phyloP scores from a whole-genome alignment of 2,113 vertebrate species.

The Empidonax traillii region DNA sequence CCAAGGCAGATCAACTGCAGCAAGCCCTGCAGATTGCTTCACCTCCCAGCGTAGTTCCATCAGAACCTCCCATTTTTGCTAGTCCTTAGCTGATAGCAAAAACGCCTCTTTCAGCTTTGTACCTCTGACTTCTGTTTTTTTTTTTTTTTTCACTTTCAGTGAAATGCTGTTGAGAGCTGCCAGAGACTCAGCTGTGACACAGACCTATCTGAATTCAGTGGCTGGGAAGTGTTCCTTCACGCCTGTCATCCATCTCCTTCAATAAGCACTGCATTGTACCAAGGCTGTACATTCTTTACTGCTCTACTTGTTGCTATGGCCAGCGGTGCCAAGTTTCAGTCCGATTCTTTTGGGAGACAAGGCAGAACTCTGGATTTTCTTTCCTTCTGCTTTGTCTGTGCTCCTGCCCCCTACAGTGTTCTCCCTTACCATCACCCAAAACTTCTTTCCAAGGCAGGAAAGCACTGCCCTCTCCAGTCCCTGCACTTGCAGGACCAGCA shows the following conservation, averaged over 20 bases:
- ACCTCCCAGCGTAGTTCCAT: neutral
- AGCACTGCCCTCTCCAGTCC: neutral
- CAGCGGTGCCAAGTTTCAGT: constrained; percentile 42
- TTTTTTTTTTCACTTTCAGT: neutral
- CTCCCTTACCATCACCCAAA: neutral
- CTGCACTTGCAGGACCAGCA: neutral
- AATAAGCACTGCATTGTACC: constrained; percentile 44
- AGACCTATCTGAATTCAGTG: constrained; percentile 12
- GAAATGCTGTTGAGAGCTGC: constrained; percentile 15
- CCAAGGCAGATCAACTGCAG: constrained; percentile 20
- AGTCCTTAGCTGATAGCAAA: constrained; percentile 8
- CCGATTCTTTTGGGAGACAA: neutral
- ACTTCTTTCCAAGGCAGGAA: neutral
- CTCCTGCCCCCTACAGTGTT: neutral
- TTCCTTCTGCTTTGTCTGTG: constrained; percentile 5
- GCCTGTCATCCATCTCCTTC: constrained; percentile 22
- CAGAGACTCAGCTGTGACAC: constrained; percentile 21
- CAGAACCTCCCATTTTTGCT: neutral
- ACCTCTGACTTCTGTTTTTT: neutral
- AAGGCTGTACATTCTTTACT: constrained; percentile 51
- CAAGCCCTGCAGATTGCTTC: constrained; percentile 8
- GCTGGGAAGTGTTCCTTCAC: constrained; percentile 29
- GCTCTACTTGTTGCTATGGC: constrained; percentile 56
- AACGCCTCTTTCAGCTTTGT: neutral
- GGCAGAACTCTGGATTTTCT: constrained; percentile 28